These are phyloP conservation scores for Melanotaenia parkinsoni DNA, from an alignment of 2,797 vertebrate species.

Conservation along the genomic window DNA sequence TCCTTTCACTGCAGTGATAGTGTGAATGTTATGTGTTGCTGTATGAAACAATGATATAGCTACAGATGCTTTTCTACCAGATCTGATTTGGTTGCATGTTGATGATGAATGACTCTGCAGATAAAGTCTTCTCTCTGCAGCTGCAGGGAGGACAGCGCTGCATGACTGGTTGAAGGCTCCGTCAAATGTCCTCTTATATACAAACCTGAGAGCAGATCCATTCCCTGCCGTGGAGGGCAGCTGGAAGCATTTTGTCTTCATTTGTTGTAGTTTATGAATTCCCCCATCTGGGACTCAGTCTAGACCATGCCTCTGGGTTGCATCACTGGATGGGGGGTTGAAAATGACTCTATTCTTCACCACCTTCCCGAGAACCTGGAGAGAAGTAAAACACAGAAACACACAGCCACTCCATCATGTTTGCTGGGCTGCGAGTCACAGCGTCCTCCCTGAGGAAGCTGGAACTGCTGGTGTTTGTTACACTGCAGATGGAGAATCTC, in stretches of 20 bases:
- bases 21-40: too few relatives aligned
- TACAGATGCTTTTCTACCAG: neutral
- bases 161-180: constrained; percentile 11
- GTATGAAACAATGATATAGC: neutral
- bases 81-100: constrained; percentile 1
- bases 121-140: constrained; percentile 37
- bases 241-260: constrained; percentile 66
- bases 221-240: constrained; percentile 23
- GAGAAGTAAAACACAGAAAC: constrained; percentile 15
- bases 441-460: constrained; percentile 31
- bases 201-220: neutral
- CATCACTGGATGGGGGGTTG: constrained; percentile 18
- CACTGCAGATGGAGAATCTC: constrained; percentile 17
- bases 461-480: constrained; percentile 17
- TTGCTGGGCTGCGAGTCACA: constrained; percentile 27
- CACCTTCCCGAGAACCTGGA: constrained; percentile 21
- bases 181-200: constrained; percentile 6
- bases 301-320: constrained; percentile 37
- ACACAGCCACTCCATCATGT: constrained; percentile 30
- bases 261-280: constrained; percentile 60
- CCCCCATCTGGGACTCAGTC: constrained; percentile 39
- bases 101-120: constrained; percentile 62
- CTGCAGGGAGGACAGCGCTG: constrained; percentile 29
- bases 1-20: too few relatives aligned
- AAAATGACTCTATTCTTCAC: constrained; percentile 38